Evolutionary conservation across 2,797 vertebrate species (phyloP).

Genomic region (Pseudocheirus occidentalis): DNA sequence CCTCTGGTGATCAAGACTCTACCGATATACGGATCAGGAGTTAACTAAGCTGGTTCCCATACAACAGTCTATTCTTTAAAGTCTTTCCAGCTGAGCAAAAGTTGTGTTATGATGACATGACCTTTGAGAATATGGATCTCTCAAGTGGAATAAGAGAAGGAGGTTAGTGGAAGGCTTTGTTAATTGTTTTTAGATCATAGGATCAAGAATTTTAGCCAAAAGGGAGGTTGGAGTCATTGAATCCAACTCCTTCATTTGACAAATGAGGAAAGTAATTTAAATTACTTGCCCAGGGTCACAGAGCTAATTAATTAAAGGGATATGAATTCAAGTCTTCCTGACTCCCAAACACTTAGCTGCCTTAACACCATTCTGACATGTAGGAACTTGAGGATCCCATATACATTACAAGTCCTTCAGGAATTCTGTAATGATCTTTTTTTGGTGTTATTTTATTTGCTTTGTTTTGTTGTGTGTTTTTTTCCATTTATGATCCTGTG

Average conservation of each 20-base stretch:
- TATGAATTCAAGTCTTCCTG: not conserved
- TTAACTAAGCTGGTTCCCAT: not conserved
- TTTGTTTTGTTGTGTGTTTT: too few species aligned
- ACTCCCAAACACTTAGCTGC: not conserved
- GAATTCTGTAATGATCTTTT: constrained; percentile 45
- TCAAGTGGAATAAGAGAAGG: not conserved
- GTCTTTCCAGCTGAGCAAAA: not conserved
- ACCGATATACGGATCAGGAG: not conserved
- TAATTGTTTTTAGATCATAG: not conserved
- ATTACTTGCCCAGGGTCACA: not conserved
- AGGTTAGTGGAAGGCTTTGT: not conserved
- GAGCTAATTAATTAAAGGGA: not conserved
- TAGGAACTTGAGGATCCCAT: not conserved
- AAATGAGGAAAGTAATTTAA: constrained; percentile 12
- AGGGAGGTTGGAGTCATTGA: not conserved
- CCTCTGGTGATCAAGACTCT: not conserved
- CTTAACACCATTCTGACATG: not conserved
- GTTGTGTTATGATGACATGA: not conserved
- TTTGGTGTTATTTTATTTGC: constrained; percentile 34
- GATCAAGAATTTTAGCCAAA: not conserved
- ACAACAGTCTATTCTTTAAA: not conserved
- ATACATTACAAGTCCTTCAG: constrained; percentile 22
- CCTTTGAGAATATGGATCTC: not conserved
- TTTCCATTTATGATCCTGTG: constrained; percentile 45
- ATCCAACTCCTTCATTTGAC: not conserved